phyloP scores from a whole-genome alignment of 2,113 vertebrate species.

The Propithecus coquereli region DNA sequence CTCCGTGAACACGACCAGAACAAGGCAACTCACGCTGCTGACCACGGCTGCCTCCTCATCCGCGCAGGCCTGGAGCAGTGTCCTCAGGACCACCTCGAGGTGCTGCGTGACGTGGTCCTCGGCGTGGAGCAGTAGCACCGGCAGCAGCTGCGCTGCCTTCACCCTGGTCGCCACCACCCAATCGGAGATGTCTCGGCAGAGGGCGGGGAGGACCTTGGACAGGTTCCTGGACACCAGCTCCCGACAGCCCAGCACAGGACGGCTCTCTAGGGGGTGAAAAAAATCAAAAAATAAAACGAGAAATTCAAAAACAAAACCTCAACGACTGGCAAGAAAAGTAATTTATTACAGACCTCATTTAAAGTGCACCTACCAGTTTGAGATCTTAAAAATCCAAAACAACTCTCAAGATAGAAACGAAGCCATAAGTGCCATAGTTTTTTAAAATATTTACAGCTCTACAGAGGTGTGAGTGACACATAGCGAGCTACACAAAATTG shows the following conservation, averaged over 20 bases:
- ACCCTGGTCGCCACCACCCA: conserved; percentile 92
- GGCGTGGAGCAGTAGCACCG: conserved; percentile 87
- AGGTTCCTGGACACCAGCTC: conserved; percentile 94
- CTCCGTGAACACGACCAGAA: neutral
- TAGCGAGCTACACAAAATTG: neutral
- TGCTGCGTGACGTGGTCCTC: conserved; percentile 95
- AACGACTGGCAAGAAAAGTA: fast-evolving
- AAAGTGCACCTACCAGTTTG: neutral
- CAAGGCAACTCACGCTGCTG: conserved; percentile 84
- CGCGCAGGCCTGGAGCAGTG: conserved; percentile 85
- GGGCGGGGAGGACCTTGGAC: conserved; percentile 89
- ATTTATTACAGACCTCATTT: fast-evolving
- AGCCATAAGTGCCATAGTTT: too few relatives aligned
- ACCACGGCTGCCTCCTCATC: conserved; percentile 88
- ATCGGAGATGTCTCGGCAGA: conserved; percentile 89
- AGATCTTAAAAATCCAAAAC: neutral
- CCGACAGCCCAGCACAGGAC: conserved; percentile 92
- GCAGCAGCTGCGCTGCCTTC: conserved; percentile 91
- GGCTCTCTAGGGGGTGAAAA: conserved; percentile 79
- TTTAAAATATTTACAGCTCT: neutral
- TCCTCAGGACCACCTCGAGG: conserved; percentile 88
- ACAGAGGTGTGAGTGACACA: neutral
- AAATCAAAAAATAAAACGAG: fast-evolving
- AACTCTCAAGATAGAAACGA: neutral
- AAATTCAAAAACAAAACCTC: neutral